Conservation (phyloP, 64 coral and sea anemone species). For the Porites australiensis region DNA sequence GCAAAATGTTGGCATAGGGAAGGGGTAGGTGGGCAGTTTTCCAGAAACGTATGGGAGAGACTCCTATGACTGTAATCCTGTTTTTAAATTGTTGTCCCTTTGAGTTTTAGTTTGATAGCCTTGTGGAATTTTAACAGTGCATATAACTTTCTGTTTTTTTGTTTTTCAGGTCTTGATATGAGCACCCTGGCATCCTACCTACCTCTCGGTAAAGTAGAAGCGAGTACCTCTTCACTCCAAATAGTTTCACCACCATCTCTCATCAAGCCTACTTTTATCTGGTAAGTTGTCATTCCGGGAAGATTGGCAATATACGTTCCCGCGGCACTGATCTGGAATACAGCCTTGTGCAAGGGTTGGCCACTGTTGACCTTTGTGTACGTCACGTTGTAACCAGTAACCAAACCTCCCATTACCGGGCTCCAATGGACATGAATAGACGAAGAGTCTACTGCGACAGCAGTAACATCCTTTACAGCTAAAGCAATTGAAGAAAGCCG, state of each 20-base stretch:
- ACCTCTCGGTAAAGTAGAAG: not conserved
- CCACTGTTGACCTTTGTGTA: not conserved
- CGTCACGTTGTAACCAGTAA: not conserved
- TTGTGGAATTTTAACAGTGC: too few relatives aligned
- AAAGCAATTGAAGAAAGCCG: not conserved
- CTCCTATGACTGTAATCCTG: too few relatives aligned
- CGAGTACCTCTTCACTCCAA: not conserved
- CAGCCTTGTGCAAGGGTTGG: not conserved
- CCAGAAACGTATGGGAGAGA: too few relatives aligned
- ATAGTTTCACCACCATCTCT: not conserved
- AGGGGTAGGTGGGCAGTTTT: too few relatives aligned
- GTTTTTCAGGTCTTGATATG: too few relatives aligned
- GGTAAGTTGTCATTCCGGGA: constrained; percentile 11
- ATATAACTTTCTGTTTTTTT: too few relatives aligned
- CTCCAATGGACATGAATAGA: not conserved
- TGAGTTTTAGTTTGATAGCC: too few relatives aligned
- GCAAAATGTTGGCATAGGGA: too few relatives aligned
- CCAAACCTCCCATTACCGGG: not conserved
- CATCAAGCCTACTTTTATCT: not conserved
- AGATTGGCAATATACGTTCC: not conserved
- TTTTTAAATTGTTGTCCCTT: too few relatives aligned
- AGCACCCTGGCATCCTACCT: not conserved
- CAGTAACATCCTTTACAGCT: not conserved
- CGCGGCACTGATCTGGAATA: not conserved
- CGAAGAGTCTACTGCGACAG: not conserved